phyloP scores from a whole-genome alignment of 2,113 vertebrate genomes.

The Campylomormyrus numenius region DNA sequence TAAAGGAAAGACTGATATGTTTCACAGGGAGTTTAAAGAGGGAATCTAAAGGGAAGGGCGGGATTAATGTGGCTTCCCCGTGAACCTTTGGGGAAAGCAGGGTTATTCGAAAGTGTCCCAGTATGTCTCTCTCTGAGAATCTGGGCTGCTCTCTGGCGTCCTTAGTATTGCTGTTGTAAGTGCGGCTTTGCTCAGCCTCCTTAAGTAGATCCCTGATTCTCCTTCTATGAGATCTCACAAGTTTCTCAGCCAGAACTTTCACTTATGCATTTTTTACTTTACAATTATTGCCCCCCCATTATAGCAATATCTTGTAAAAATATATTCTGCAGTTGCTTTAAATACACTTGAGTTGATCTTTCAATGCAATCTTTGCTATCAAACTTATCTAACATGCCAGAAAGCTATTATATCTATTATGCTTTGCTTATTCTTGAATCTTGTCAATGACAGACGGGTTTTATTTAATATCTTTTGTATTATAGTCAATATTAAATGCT shows the following conservation, averaged over 20 bases:
- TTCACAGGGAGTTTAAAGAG: not conserved
- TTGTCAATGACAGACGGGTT: conserved; percentile 38
- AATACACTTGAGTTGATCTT: conserved; percentile 55
- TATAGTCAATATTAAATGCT: conserved; percentile 32
- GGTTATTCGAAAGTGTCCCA: not conserved
- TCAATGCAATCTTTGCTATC: conserved; percentile 60
- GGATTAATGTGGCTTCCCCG: not conserved
- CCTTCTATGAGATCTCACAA: not conserved
- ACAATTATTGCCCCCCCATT: not conserved
- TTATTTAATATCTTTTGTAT: conserved; percentile 37
- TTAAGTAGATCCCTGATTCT: not conserved
- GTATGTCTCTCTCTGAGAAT: not conserved
- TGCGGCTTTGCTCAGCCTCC: not conserved
- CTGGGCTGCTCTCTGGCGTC: not conserved
- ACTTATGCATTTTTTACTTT: not conserved
- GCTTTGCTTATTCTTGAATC: conserved; percentile 51
- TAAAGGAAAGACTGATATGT: not conserved
- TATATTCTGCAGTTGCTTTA: conserved; percentile 47
- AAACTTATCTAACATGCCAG: not conserved
- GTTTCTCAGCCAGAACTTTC: not conserved
- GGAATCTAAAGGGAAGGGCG: not conserved
- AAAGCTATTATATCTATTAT: conserved; percentile 3
- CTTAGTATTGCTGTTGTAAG: not conserved
- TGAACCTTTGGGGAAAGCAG: not conserved
- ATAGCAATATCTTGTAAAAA: conserved; percentile 46